phyloP scores from a whole-genome alignment of 1,140 invertebrate species.

The Bombyx mori region DNA sequence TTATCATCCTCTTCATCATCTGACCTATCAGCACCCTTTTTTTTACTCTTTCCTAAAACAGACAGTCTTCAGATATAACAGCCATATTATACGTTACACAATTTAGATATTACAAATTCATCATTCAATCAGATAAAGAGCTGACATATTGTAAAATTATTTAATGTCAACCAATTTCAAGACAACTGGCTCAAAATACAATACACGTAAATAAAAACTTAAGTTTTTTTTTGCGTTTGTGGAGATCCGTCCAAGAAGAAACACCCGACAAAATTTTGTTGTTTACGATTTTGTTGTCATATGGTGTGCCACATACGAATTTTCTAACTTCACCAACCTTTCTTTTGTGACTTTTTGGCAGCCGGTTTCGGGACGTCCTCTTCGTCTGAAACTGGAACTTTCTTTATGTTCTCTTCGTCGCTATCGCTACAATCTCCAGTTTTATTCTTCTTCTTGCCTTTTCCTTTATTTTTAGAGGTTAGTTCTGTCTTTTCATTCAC shows the following conservation, averaged over 20 bases:
- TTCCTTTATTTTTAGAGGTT: constrained; percentile 70
- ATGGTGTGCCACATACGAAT: no score
- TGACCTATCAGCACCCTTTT: constrained; percentile 42
- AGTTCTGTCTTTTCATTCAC: constrained; percentile 49
- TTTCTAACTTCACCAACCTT: constrained; percentile 41
- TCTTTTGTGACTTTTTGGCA: constrained; percentile 68
- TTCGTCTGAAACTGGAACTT: constrained; percentile 59
- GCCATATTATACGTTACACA: no score
- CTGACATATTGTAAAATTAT: no score
- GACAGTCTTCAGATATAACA: constrained; percentile 5
- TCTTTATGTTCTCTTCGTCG: constrained; percentile 55
- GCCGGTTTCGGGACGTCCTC: constrained; percentile 62
- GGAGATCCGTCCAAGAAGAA: no score
- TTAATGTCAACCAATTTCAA: no score
- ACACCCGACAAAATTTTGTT: no score
- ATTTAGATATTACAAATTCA: no score
- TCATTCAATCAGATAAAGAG: no score
- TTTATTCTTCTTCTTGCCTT: constrained; percentile 69
- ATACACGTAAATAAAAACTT: no score
- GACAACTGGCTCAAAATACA: no score
- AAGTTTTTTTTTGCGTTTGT: no score
- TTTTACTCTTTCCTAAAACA: constrained; percentile 47
- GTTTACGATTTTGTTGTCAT: no score
- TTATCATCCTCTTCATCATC: constrained; percentile 56
- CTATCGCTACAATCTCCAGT: constrained; percentile 69